A percentile compares a stretch with the other conserved stretches of the same genome.
phyloP scores from a whole-genome alignment of 2,888 invertebrate species.

The Ormyrus nitidulus region DNA sequence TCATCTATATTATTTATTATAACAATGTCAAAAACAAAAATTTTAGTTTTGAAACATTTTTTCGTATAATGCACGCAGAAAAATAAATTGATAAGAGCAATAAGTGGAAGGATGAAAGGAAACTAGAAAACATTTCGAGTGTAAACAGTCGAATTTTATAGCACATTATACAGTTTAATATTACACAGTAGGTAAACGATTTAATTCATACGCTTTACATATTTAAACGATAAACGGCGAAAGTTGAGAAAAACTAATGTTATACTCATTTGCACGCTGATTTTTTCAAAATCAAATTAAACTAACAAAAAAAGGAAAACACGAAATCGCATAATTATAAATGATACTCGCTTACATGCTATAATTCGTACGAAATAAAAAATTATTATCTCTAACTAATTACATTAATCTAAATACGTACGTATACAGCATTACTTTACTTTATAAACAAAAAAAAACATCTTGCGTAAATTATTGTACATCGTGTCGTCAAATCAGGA shows the following conservation, averaged over 20 bases:
- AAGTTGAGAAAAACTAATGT: conserved; percentile 12
- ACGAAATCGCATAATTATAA: neutral
- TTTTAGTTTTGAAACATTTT: too few species aligned
- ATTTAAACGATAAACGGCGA: conserved; percentile 21
- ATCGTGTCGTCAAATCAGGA: neutral
- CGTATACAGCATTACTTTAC: conserved; percentile 8
- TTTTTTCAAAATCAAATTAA: conserved; percentile 4
- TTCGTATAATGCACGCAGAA: too few species aligned
- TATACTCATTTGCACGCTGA: conserved; percentile 10
- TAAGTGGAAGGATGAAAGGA: neutral
- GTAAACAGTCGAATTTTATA: conserved; percentile 40
- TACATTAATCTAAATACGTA: conserved; percentile 20
- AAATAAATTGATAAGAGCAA: neutral
- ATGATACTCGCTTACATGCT: neutral
- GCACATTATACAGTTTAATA: conserved; percentile 39
- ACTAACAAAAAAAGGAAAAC: conserved; percentile 3
- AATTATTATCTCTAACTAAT: conserved; percentile 1
- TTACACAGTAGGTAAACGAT: conserved; percentile 32
- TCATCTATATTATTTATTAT: too few species aligned
- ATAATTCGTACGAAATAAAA: conserved; percentile 9
- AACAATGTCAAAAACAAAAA: too few species aligned
- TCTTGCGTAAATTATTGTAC: conserved; percentile 24
- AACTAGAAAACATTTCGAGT: neutral
- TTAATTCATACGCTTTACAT: conserved; percentile 28
- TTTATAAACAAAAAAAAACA: neutral